Evolutionary conservation across 1,140 invertebrate genomes (phyloP), one percentile per base, ranked within the genome.

Genomic region (Eubasilissa regina): DNA sequence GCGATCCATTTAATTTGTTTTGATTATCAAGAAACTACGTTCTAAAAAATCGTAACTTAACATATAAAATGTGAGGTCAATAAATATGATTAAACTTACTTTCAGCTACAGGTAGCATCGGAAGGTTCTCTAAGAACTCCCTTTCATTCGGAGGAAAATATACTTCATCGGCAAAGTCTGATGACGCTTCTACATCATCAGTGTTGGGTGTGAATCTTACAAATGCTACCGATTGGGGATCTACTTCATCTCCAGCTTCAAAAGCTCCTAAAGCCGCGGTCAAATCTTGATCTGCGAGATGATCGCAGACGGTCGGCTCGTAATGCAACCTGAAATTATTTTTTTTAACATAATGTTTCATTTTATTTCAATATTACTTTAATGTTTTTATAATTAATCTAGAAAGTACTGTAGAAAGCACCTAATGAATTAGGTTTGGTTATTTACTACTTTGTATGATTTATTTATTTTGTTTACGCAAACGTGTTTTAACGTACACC

Each of bases 201-300:
- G 91, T 90, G 74, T 94, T 95, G 4, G 95, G 94, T 0, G 91
- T 93, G 82, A 95, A 96, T 78, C 93, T 93, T 0, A 97, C 93
- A 81, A 94, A 93, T 17, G 95, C 95, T 80, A 95, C 86, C 81
- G 91, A 89, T 55, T 91, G 90, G 6, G 93, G 91, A 82, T 93
- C 93, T 48, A 92, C 85, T 66, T 86, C 84, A 51, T 89, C 88
- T 78, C 89, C 87, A 48, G 86, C 86, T 80, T 90, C 89, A 19
- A 90, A 84, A 64, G 87, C 87, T 55, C 81, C 83, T 81, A 91
- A 80, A 44, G 90, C 90, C 4, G 89, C 89, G 83, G 90, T 89
- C 53, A 91, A 82, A 80, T 91, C 90, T 82, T 90, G 89, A 82
- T 89, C 88, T 9, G 85, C 83, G 25, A 88, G 84, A 79, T 86